Evolutionary conservation across 2,888 invertebrate species (phyloP), one percentile per base, ranked within the genome.

Genomic region (Ormyrus labotus): DNA sequence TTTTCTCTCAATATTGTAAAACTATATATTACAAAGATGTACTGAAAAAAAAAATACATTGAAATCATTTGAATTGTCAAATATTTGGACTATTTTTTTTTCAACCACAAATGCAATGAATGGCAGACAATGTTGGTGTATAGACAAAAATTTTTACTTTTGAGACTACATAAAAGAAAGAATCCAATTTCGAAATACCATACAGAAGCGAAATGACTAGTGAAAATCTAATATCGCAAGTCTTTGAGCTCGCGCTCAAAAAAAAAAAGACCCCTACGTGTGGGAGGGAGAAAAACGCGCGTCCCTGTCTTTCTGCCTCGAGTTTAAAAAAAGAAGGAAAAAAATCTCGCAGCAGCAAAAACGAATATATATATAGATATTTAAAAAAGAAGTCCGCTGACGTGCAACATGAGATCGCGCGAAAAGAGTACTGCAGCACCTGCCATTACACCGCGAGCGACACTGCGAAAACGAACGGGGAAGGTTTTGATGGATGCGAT

Each of bases 401-500:
- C 75, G 61, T 50, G 58, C 53, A 47, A 76, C 68, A n/a, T 53
- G n/a, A 53, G 75, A 61, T 76, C 60, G 57, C 60, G 75, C 48
- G 67, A 50, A 67, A 51, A 57, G 55, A 61, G 60, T 34, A 50
- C 57, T 10, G 60, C 19, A 60, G 61, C 76, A 76, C 58, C 65
- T 71, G 64, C 50, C 51, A 61, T 61, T 68, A 68, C 61, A 68
- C 34, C 34, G 58, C 11, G 47, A 51, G 68, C 53, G 55, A 60
- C 67, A 9, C 47, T 11, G 50, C 11, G 48, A 7, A 19, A 10
- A 47, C 10, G 53, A 9, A 53, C 13, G 13, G 55, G 50, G 11
- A 81, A 81, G 83, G 82, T 82, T 84, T 84, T 84, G 84, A 85
- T 85, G 81, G 84, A 85, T 84, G 85, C 79, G 81, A 84, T 83